Evolutionary conservation across 2,113 vertebrate genomes (phyloP).

Genomic region (Isurus oxyrinchus): DNA sequence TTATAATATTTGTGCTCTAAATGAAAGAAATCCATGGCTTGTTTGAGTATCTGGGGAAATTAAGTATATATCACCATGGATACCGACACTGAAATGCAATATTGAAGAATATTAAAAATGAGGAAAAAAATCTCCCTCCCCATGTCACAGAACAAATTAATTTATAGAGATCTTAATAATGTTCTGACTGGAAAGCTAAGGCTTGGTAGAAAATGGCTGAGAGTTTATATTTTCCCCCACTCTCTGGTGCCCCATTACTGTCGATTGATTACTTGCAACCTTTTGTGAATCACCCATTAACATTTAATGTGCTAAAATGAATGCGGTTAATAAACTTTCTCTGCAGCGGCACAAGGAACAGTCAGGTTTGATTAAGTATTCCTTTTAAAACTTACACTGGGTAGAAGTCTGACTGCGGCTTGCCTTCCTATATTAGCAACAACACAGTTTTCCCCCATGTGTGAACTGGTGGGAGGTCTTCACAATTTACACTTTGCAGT

Average conservation of each 20-base stretch:
- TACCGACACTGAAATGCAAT: constrained; percentile 31
- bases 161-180: constrained; percentile 31
- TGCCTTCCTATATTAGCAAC: background rate
- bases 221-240: constrained; percentile 7
- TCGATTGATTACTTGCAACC: constrained; percentile 30
- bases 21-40: constrained; percentile 32
- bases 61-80: constrained; percentile 11
- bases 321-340: constrained; percentile 37
- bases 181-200: constrained; percentile 24
- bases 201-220: background rate
- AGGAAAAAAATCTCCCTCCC: constrained; percentile 10
- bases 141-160: constrained; percentile 26
- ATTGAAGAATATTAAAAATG: constrained; percentile 34
- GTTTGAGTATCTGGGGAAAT: constrained; percentile 34
- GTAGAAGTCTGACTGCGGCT: background rate
- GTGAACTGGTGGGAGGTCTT: background rate
- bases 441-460: background rate
- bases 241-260: constrained; percentile 35
- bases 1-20: constrained; percentile 36
- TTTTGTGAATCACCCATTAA: constrained; percentile 32
- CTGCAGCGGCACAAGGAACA: background rate
- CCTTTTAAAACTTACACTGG: constrained; percentile 29
- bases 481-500: constrained; percentile 11
- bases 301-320: constrained; percentile 30
- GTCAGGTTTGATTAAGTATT: constrained; percentile 30